phyloP scores from a whole-genome alignment of 1,140 invertebrate genomes.

The Drosophila willistoni region DNA sequence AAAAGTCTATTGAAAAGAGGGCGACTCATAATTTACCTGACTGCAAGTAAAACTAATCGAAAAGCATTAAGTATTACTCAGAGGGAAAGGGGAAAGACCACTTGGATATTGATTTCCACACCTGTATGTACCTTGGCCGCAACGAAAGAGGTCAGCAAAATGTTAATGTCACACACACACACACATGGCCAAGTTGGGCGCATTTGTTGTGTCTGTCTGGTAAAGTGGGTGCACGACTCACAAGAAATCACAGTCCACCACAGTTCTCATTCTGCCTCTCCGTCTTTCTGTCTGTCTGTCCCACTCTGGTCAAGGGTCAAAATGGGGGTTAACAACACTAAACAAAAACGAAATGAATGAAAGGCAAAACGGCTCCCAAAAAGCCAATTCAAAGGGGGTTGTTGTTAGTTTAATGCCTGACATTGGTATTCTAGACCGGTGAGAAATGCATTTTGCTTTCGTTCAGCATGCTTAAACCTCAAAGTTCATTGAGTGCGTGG shows the following conservation, averaged over 20 bases:
- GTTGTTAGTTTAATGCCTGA: slow-evolving; percentile 10
- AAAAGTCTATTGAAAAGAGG: slow-evolving; percentile 1
- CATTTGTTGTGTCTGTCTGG: slow-evolving; percentile 34
- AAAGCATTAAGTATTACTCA: slow-evolving; percentile 75
- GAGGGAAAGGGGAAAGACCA: neutral
- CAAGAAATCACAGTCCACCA: slow-evolving; percentile 72
- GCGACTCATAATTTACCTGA: slow-evolving; percentile 62
- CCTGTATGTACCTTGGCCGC: slow-evolving; percentile 76
- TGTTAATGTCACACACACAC: slow-evolving; percentile 74
- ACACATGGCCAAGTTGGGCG: slow-evolving; percentile 22
- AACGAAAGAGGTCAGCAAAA: slow-evolving; percentile 75
- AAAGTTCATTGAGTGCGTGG: slow-evolving; percentile 77
- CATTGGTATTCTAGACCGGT: slow-evolving; percentile 66
- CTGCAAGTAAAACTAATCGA: slow-evolving; percentile 71
- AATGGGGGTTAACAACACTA: slow-evolving; percentile 52
- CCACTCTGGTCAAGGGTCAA: slow-evolving; percentile 62
- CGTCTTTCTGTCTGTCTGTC: neutral
- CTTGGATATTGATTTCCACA: slow-evolving; percentile 74
- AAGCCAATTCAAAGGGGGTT: slow-evolving; percentile 33
- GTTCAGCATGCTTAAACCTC: slow-evolving; percentile 44
- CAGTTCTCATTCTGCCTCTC: neutral
- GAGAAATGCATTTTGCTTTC: slow-evolving; percentile 51
- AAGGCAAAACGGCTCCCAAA: slow-evolving; percentile 37
- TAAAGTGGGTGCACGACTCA: slow-evolving; percentile 24
- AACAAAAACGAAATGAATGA: slow-evolving; percentile 27